phyloP scores from a whole-genome alignment of 2,797 vertebrate genomes.

The Sebastes jordani region DNA sequence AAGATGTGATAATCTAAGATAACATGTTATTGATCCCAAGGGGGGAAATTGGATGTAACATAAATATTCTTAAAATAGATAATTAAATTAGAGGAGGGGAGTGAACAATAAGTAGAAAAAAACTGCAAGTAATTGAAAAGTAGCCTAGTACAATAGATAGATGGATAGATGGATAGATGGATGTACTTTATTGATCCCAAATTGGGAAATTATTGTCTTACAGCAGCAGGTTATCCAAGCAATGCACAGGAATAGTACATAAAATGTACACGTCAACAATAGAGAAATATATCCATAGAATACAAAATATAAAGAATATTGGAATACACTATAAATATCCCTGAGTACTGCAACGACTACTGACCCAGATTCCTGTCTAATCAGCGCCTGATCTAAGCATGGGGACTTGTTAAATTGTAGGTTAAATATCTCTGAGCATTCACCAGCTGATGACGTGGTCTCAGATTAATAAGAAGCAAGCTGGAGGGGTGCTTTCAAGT shows the following conservation, averaged over 20 bases:
- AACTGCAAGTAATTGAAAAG: not conserved
- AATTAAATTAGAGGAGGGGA: not conserved
- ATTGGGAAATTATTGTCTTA: too few species aligned
- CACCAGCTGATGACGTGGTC: constrained; percentile 23
- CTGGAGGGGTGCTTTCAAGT: not conserved
- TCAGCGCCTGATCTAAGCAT: constrained; percentile 55
- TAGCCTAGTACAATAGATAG: not conserved
- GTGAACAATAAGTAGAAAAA: not conserved
- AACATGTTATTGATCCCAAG: not conserved
- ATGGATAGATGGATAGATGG: too few species aligned
- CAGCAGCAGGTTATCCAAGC: too few species aligned
- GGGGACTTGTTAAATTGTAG: constrained; percentile 40
- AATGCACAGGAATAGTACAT: too few species aligned
- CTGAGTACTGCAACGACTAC: too few species aligned
- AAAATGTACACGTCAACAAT: too few species aligned
- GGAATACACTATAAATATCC: too few species aligned
- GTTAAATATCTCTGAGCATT: constrained; percentile 45
- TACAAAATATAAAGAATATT: too few species aligned
- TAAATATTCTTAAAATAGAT: not conserved
- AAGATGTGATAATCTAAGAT: not conserved
- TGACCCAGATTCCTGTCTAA: constrained; percentile 45
- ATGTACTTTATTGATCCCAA: too few species aligned
- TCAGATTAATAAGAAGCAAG: not conserved
- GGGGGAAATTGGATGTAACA: not conserved
- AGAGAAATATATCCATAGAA: too few species aligned